Conservation (phyloP, 92 coral and sea anemone genomes). For the Phenganax stokvisi region DNA sequence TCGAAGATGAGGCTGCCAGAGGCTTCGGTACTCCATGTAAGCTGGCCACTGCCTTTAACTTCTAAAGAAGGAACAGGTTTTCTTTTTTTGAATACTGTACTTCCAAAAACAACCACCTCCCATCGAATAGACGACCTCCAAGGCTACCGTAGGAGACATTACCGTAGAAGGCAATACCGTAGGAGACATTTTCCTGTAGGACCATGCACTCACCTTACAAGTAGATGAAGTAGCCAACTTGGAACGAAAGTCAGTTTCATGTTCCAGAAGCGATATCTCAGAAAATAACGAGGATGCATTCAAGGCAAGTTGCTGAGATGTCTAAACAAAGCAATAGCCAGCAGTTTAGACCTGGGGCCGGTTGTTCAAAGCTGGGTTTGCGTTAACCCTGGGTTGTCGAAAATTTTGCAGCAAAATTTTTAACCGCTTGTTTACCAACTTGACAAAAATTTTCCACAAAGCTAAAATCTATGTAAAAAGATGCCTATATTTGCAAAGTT, state of each 20-base stretch:
- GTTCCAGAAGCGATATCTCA: constrained; percentile 68
- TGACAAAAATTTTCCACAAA: no score
- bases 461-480: no score
- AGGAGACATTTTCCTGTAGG: constrained; percentile 15
- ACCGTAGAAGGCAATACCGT: constrained; percentile 7
- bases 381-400: no score
- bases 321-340: not conserved
- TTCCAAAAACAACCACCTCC: no score
- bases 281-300: constrained; percentile 87
- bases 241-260: constrained; percentile 35
- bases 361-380: no score
- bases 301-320: constrained; percentile 36
- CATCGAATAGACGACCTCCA: not conserved
- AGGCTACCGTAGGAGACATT: constrained; percentile 10
- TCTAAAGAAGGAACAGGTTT: constrained; percentile 6
- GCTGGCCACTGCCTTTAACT: constrained; percentile 60
- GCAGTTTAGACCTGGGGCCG: not conserved
- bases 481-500: no score
- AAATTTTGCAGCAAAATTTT: no score
- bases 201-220: constrained; percentile 30
- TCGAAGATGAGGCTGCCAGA: constrained; percentile 68
- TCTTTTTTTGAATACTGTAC: not conserved
- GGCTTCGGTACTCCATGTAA: constrained; percentile 78
- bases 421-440: no score
- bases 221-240: constrained; percentile 23